Evolutionary conservation across 2,797 vertebrate species (phyloP).

Genomic region (Ataeniobius toweri): DNA sequence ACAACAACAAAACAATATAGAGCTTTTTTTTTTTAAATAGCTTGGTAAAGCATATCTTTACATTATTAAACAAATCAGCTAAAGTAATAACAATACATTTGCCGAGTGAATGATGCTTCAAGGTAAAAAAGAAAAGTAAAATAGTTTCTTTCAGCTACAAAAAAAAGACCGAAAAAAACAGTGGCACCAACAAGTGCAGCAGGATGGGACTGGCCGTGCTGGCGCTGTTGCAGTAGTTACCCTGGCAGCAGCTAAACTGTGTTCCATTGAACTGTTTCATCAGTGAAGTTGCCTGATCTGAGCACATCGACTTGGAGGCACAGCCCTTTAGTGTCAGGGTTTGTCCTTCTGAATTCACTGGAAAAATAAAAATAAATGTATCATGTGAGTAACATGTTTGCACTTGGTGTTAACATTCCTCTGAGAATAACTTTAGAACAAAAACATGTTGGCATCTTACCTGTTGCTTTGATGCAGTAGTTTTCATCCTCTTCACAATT

Average conservation of each 20-base stretch:
- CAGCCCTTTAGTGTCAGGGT: conserved; percentile 44
- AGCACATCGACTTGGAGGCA: conserved; percentile 26
- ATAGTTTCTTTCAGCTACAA: conserved; percentile 8
- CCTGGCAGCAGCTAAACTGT: conserved; percentile 7
- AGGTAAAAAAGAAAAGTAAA: too few relatives aligned
- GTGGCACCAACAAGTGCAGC: conserved; percentile 45
- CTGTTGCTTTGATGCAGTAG: conserved; percentile 6
- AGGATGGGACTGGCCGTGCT: conserved; percentile 17
- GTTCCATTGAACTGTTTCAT: accelerated
- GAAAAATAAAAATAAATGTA: background rate
- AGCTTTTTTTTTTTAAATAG: too few relatives aligned
- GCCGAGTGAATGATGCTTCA: too few relatives aligned
- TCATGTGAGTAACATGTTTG: background rate
- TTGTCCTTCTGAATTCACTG: accelerated
- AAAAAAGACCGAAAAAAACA: conserved; percentile 34
- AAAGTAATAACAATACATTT: background rate
- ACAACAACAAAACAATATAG: too few relatives aligned
- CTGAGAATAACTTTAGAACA: background rate
- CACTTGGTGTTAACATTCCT: background rate
- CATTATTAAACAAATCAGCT: too few relatives aligned
- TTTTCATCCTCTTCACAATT: background rate
- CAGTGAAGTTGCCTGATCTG: accelerated
- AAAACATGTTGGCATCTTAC: background rate
- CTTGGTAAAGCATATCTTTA: too few relatives aligned
- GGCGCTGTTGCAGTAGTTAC: conserved; percentile 50